Conservation (phyloP, 2,797 vertebrate species). For the Balearica regulorum region DNA sequence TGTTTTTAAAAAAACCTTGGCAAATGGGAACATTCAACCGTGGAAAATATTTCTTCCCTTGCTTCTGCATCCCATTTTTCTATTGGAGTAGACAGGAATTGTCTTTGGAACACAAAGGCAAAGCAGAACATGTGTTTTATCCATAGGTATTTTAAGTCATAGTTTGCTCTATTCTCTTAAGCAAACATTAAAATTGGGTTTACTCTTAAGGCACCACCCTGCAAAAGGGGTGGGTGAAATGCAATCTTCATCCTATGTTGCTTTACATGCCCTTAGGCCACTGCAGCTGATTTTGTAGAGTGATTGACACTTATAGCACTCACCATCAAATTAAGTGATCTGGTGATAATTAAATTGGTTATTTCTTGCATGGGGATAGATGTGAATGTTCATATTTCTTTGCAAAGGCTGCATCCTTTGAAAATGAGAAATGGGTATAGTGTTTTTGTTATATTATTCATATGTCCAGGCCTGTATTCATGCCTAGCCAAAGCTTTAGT, state of each 20-base stretch:
- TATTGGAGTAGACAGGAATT: background rate
- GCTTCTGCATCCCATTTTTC: background rate
- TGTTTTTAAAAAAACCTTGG: background rate
- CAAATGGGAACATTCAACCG: background rate
- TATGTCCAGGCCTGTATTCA: background rate
- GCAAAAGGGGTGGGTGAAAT: background rate
- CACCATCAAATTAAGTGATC: background rate
- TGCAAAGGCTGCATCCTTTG: background rate
- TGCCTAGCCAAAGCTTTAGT: background rate
- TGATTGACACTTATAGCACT: background rate
- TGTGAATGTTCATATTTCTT: background rate
- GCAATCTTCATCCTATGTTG: background rate
- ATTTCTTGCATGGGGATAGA: background rate
- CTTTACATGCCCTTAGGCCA: background rate
- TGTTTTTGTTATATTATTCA: background rate
- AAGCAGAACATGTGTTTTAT: background rate
- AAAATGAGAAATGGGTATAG: background rate
- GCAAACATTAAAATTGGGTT: background rate
- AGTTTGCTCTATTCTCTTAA: background rate
- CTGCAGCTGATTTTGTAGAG: background rate
- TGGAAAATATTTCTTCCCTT: background rate
- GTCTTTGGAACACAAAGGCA: background rate
- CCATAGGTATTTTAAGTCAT: background rate
- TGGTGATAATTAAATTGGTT: background rate
- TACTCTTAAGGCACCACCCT: background rate